phyloP scores from a whole-genome alignment of 37 sponge, comb jelly and placozoan species.

The Amphimedon queenslandica region DNA sequence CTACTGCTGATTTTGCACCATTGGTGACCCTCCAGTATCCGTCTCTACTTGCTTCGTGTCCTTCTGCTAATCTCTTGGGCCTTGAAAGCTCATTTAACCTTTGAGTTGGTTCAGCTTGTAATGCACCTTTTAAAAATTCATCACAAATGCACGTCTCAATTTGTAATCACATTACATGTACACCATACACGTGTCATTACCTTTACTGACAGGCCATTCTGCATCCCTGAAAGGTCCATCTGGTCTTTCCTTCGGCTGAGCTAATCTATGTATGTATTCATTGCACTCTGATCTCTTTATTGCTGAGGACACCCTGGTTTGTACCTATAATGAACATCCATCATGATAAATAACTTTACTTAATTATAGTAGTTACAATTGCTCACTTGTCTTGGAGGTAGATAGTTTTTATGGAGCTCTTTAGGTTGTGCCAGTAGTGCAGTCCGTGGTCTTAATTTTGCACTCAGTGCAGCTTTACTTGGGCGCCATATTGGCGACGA shows the following conservation, averaged over 20 bases:
- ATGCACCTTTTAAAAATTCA: constrained; percentile 19
- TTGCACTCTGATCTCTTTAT: constrained; percentile 49
- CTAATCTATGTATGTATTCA: constrained; percentile 40
- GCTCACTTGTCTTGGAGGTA: constrained; percentile 53
- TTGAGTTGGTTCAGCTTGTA: constrained; percentile 56
- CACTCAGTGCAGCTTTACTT: constrained; percentile 32
- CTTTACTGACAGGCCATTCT: constrained; percentile 56
- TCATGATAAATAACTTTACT: neutral
- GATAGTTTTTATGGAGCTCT: constrained; percentile 50
- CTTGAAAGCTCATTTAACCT: constrained; percentile 67
- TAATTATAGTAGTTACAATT: neutral
- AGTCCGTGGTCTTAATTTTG: constrained; percentile 58
- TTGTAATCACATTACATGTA: neutral
- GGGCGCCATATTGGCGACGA: constrained; percentile 65
- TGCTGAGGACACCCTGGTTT: constrained; percentile 57
- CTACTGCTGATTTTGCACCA: constrained; percentile 65
- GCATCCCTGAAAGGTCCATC: constrained; percentile 77
- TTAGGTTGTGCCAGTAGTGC: constrained; percentile 74
- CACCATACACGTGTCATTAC: too few relatives aligned
- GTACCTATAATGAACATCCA: constrained; percentile 32
- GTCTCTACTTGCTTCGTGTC: constrained; percentile 73
- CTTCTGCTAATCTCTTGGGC: constrained; percentile 73
- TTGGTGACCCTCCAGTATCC: constrained; percentile 62
- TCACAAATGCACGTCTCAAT: neutral
- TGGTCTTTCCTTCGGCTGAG: constrained; percentile 53